phyloP scores from a whole-genome alignment of 1,140 invertebrate genomes.

The Bombus huntii region DNA sequence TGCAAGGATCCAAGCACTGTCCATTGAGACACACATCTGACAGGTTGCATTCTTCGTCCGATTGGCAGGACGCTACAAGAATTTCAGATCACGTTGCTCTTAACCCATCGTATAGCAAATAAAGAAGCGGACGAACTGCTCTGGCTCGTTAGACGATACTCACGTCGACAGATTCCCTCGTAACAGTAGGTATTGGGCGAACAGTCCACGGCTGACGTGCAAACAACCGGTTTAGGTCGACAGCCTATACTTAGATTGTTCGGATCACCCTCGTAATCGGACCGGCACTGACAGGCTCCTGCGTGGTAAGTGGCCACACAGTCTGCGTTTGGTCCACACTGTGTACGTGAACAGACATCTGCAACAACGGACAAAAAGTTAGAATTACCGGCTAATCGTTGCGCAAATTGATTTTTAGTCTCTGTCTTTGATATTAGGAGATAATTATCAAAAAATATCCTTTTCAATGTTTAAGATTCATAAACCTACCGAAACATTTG shows the following conservation, averaged over 20 bases:
- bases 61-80: conserved; percentile 88
- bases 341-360: conserved; percentile 89
- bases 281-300: conserved; percentile 89
- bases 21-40: conserved; percentile 91
- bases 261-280: conserved; percentile 90
- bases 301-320: conserved; percentile 89
- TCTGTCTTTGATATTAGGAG: not conserved
- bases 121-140: too few relatives aligned
- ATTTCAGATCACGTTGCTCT: not conserved
- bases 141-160: conserved; percentile 69
- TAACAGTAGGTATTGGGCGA: conserved; percentile 91
- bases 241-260: conserved; percentile 88
- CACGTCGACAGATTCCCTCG: conserved; percentile 90
- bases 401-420: not conserved
- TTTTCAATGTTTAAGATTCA: not conserved
- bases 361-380: conserved; percentile 59
- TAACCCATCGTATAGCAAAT: not conserved
- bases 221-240: conserved; percentile 88
- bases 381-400: not conserved
- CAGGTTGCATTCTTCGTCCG: conserved; percentile 90
- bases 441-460: not conserved
- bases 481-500: conserved; percentile 87
- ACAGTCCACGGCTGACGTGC: conserved; percentile 88
- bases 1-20: conserved; percentile 93
- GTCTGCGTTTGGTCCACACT: conserved; percentile 92